A percentile compares a stretch with the other conserved stretches of the same genome.
Evolutionary conservation across 2,113 vertebrate genomes (phyloP).

Genomic region (Sturnus vulgaris): DNA sequence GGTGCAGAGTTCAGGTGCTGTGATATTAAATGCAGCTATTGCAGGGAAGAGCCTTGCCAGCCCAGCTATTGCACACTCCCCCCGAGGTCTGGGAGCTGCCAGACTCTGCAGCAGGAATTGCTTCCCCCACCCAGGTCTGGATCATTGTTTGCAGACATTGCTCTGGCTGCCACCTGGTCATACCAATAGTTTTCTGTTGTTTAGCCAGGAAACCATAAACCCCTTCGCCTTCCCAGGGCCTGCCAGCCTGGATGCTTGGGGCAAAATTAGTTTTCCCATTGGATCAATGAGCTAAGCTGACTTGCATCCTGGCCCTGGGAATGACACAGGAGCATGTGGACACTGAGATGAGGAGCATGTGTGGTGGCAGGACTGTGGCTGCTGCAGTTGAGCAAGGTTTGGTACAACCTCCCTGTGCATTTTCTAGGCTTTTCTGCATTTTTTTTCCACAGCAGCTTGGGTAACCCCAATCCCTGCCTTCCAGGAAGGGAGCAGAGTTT

Average conservation of each 20-base stretch:
- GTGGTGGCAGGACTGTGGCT: neutral
- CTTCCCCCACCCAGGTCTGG: neutral
- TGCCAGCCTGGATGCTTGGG: neutral
- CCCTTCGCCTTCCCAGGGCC: neutral
- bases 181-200: neutral
- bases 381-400: neutral
- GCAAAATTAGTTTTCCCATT: neutral
- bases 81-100: neutral
- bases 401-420: neutral
- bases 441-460: neutral
- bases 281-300: neutral
- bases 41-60: neutral
- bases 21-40: neutral
- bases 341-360: fast-evolving
- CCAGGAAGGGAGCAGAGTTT: neutral
- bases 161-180: neutral
- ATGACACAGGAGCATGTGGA: neutral
- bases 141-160: neutral
- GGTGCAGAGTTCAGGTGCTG: neutral
- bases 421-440: neutral
- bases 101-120: neutral
- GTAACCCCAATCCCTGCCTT: neutral
- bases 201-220: neutral
- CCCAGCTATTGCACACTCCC: neutral
- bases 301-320: neutral